Evolutionary conservation across 2,888 invertebrate genomes (phyloP).

Genomic region (Biston stratarius): DNA sequence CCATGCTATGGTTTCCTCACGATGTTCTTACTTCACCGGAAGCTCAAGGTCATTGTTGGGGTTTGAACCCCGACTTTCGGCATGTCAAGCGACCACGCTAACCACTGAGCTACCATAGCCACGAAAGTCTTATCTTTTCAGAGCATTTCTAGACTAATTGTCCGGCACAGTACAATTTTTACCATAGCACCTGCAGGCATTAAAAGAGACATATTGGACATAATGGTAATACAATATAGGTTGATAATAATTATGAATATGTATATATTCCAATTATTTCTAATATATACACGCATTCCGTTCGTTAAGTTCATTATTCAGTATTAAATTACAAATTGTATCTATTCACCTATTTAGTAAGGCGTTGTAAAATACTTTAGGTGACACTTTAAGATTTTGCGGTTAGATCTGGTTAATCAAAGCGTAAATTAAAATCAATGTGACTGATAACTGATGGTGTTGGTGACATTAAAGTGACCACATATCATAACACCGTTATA

Average conservation of each 20-base stretch:
- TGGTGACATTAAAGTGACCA: conserved; percentile 38
- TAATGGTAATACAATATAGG: no score
- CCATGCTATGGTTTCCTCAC: no score
- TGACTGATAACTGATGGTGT: conserved; percentile 34
- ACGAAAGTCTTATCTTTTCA: not conserved
- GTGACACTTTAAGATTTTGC: conserved; percentile 44
- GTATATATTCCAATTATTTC: not conserved
- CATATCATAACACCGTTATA: conserved; percentile 18
- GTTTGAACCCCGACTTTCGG: no score
- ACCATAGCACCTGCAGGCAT: no score
- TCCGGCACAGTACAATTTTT: no score
- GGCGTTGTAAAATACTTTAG: conserved; percentile 41
- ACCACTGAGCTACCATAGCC: no score
- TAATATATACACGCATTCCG: no score
- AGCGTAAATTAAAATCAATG: conserved; percentile 36
- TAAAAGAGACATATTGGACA: no score
- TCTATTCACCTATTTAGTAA: conserved; percentile 42
- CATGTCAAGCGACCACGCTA: not conserved
- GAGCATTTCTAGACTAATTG: no score
- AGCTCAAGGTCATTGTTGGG: no score
- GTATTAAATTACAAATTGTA: conserved; percentile 44
- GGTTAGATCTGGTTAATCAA: conserved; percentile 45
- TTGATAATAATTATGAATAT: no score
- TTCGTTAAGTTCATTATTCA: conserved; percentile 14
- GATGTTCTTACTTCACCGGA: no score